Conservation (phyloP, 2,888 invertebrate species). For the Eurytoma californica region DNA sequence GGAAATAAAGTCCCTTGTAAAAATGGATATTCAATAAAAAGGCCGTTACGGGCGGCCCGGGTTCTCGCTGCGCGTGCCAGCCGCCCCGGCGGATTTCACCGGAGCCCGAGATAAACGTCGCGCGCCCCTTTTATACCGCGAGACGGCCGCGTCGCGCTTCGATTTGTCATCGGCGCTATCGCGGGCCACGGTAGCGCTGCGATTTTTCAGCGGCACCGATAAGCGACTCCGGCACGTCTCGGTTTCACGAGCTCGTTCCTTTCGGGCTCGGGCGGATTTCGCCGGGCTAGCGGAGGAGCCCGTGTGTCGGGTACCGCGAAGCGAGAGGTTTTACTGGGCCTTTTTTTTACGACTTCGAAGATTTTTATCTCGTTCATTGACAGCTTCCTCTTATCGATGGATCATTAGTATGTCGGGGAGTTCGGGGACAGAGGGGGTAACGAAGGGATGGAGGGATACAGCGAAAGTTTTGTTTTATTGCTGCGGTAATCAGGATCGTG, state of each 20-base stretch:
- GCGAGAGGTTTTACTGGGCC: neutral
- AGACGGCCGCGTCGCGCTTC: neutral
- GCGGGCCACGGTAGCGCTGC: neutral
- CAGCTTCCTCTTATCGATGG: neutral
- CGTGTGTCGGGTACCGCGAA: neutral
- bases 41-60: neutral
- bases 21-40: constrained; percentile 39
- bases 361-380: neutral
- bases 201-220: constrained; percentile 34
- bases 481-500: no score
- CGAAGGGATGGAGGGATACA: no score
- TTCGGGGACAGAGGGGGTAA: neutral
- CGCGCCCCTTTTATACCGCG: neutral
- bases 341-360: neutral
- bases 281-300: neutral
- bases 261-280: no score
- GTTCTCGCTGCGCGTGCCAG: neutral
- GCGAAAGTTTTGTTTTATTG: no score
- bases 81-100: neutral
- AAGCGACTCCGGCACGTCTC: constrained; percentile 2
- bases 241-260: no score
- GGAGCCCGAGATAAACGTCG: constrained; percentile 24
- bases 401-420: neutral
- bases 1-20: constrained; percentile 1
- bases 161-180: constrained; percentile 27